Base-by-base conservation (phyloP, 2,888 invertebrate genomes). In the Acanthosepion lycidas region DNA sequence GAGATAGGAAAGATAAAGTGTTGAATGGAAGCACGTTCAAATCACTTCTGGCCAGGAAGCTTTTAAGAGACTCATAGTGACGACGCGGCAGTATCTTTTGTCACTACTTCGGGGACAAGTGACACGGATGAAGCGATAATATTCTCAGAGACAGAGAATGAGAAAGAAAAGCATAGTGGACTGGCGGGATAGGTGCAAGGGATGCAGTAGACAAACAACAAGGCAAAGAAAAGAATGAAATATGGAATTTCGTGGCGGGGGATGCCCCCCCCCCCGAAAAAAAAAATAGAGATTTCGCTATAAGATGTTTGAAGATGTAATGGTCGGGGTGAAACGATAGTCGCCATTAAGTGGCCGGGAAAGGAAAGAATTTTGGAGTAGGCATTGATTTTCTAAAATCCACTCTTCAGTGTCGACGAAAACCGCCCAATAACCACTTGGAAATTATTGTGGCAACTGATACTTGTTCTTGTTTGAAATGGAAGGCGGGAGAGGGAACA, bases 1-100 rank as follows among this genome's bases (percentile, higher is more conserved):
- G 78, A 78, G n/a, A 78, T n/a, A 33, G 18, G n/a, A 33, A 15
- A 18, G 78, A 78, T n/a, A 78, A 15, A 78, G 78, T 15, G 33
- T 15, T 15, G 78, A 78, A 78, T 78, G n/a, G 78, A n/a, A 12
- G 3, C 12, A 78, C 18, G 33, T n/a, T 15, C 5, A 78, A 78
- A 78, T 78, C 78, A 78, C 78, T 78, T 78, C 78, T 78, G 78
- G 78, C 78, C n/a, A 78, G 78, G 78, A 78, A 78, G 78, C 78
- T 78, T 78, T 78, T 78, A 78, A 78, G n/a, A 78, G n/a, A 78
- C n/a, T 78, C n/a, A 78, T 3, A n/a, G n/a, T n/a, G n/a, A 78
- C 78, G n/a, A n/a, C 78, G 33, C 78, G 78, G n/a, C 78, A n/a
- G n/a, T n/a, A 78, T 78, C 78, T 33, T 78, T 78, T 78, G 78